Base-by-base conservation (phyloP, 2,797 vertebrate species). In the Microctenopoma lineatum region DNA sequence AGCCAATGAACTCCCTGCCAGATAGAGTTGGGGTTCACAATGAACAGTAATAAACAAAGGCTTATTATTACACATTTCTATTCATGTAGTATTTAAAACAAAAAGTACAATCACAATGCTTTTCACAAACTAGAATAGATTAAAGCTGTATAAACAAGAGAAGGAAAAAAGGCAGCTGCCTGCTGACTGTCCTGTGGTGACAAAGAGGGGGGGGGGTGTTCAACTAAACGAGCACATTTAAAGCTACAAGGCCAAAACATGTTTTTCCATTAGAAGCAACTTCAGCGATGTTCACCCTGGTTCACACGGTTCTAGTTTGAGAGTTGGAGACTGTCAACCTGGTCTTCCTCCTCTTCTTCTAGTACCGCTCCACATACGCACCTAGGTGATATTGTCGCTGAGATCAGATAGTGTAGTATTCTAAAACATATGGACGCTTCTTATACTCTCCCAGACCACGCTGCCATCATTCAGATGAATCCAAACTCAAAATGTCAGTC, bases 161-260 rank as follows among this genome's bases (percentile, higher is more conserved):
- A 42, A 53, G 67, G 77, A 70, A 74, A 21, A 66, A 34, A 8
- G 14, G 0, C 54, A 21, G 55, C 70, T n/a, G 80, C 83, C 84
- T 81, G 79, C 32, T 39, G 52, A 59, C 67, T 77, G 59, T 85
- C 84, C 85, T 84, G 84, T 69, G 63, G 48, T 48, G 62, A 73
- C 29, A 12, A 39, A 34, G 58, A 18, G 3, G 3, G 4, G 14
- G 14, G 3, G 4, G 14, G 16, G 36, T 63, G 67, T 14, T 21
- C n/a, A 79, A 59, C 29, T 38, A 59, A 71, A 55, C 44, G 15
- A 41, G 21, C 46, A 14, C 9, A 14, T 38, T 21, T 26, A 41
- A 32, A 61, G 5, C 27, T 4, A 34, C 41, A 25, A 21, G 21
- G 21, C 21, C 21, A 21, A 21, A 21, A 21, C 21, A 21, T 21